phyloP scores from a whole-genome alignment of 2,797 vertebrate genomes.

The Aeoliscus strigatus region DNA sequence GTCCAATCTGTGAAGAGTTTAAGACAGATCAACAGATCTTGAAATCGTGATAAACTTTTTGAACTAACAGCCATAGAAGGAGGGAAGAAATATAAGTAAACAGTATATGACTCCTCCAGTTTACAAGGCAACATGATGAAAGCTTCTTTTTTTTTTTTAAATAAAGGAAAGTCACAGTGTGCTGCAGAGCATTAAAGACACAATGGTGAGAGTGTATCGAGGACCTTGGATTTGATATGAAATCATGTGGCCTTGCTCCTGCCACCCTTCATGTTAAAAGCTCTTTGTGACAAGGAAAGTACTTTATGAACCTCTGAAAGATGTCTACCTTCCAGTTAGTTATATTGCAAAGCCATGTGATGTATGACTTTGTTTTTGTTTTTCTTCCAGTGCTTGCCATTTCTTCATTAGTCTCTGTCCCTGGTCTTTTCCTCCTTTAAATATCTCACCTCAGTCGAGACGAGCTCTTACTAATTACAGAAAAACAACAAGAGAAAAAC shows the following conservation, averaged over 20 bases:
- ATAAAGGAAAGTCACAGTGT: conserved; percentile 50
- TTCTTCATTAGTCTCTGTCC: conserved; percentile 22
- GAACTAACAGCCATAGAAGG: conserved; percentile 23
- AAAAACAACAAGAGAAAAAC: no score
- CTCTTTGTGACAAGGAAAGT: conserved; percentile 74
- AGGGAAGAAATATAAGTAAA: conserved; percentile 40
- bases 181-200: conserved; percentile 53
- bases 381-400: conserved; percentile 15
- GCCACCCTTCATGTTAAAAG: conserved; percentile 69
- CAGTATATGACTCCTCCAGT: conserved; percentile 48
- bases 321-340: conserved; percentile 56
- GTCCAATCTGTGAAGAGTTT: neutral
- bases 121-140: conserved; percentile 66
- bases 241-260: conserved; percentile 67
- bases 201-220: conserved; percentile 58
- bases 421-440: conserved; percentile 28
- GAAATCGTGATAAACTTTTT: conserved; percentile 34
- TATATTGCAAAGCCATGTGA: conserved; percentile 51
- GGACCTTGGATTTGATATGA: conserved; percentile 72
- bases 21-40: conserved; percentile 12
- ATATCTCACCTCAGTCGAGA: no score
- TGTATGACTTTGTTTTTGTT: conserved; percentile 30
- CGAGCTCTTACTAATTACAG: no score
- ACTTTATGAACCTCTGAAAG: conserved; percentile 74
- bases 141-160: conserved; percentile 66